These are phyloP conservation scores for Tilapia sparmanii DNA, from an alignment of 2,113 vertebrate species.

Conservation along the genomic window DNA sequence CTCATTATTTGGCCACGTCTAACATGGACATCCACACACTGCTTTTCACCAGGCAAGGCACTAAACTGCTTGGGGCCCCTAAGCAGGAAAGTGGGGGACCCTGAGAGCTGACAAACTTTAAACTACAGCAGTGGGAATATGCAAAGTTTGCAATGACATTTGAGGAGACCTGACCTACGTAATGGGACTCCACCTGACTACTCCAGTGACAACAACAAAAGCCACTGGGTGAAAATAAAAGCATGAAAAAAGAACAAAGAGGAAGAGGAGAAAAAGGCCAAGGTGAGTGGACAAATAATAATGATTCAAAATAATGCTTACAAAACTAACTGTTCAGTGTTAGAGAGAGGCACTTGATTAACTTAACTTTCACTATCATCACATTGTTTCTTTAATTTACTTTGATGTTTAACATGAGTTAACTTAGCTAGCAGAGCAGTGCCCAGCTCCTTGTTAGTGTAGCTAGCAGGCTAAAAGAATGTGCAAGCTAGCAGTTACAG, in stretches of 20 bases:
- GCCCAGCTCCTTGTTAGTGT: background rate
- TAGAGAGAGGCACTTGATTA: background rate
- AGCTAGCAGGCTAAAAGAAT: background rate
- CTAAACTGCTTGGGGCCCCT: fast-evolving
- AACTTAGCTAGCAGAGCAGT: background rate
- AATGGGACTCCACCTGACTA: fast-evolving
- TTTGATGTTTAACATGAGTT: background rate
- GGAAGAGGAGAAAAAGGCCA: background rate
- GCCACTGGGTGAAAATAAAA: background rate
- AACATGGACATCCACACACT: background rate
- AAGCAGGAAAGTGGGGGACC: background rate
- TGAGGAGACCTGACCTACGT: background rate
- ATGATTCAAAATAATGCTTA: background rate
- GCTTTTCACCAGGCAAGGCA: background rate
- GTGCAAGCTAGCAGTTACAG: background rate
- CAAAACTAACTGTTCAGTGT: fast-evolving
- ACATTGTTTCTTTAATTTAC: background rate
- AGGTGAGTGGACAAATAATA: background rate
- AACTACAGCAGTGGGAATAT: background rate
- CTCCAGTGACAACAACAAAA: background rate
- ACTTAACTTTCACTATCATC: background rate
- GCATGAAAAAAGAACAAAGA: background rate
- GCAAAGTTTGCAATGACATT: background rate
- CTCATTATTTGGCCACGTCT: background rate
- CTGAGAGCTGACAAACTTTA: fast-evolving